phyloP scores from a whole-genome alignment of 2,888 invertebrate genomes.

The Calliphora vomitoria region DNA sequence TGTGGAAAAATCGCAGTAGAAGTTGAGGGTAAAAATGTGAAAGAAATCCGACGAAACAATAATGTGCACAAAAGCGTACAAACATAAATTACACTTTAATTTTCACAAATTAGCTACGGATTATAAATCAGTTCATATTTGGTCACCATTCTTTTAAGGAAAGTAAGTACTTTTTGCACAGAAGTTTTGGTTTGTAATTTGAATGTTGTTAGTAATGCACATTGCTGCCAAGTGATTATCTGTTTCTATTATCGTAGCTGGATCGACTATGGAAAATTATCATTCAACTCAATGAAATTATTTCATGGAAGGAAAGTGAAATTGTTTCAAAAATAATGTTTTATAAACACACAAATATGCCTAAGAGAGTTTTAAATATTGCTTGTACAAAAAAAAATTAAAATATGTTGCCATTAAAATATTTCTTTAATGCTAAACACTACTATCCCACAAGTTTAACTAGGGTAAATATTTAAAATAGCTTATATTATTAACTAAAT shows the following conservation, averaged over 20 bases:
- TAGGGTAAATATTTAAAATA: neutral
- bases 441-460: neutral
- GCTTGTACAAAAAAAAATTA: neutral
- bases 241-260: no score
- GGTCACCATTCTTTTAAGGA: neutral
- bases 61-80: constrained; percentile 73
- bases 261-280: no score
- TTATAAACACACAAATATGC: neutral
- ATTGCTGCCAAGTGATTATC: no score
- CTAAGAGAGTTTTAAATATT: neutral
- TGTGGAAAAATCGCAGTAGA: neutral
- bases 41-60: constrained; percentile 31
- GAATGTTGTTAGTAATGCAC: neutral
- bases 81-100: constrained; percentile 83
- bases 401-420: neutral
- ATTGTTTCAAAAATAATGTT: no score
- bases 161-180: constrained; percentile 1
- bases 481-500: neutral
- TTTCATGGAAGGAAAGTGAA: no score
- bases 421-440: neutral
- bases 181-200: constrained; percentile 1
- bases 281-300: no score
- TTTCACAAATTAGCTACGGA: constrained; percentile 83
- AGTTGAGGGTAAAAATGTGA: constrained; percentile 15
- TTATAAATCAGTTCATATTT: constrained; percentile 81